These are phyloP conservation scores for Pogonognathellus flavescens DNA, from an alignment of 1,140 invertebrate species.

Conservation along the genomic window DNA sequence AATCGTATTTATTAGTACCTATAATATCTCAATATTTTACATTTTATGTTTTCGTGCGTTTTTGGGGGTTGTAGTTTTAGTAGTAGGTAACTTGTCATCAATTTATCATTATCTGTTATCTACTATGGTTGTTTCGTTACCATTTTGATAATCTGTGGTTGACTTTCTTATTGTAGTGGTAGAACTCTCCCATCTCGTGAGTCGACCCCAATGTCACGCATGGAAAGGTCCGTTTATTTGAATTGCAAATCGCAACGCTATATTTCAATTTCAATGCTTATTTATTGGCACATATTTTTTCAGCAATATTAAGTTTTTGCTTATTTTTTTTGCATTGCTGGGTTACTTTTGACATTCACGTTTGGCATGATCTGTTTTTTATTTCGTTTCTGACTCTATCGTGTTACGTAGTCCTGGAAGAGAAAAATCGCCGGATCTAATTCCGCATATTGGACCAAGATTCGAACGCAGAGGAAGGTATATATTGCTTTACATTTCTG, in stretches of 20 bases:
- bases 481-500: slow-evolving; percentile 64
- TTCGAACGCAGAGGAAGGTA: slow-evolving; percentile 87
- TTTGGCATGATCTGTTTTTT: slow-evolving; percentile 56
- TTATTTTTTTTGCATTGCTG: not conserved
- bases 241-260: slow-evolving; percentile 13
- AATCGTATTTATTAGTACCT: no score
- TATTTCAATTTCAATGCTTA: not conserved
- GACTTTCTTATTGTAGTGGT: slow-evolving; percentile 50
- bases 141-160: slow-evolving; percentile 34
- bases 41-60: not conserved
- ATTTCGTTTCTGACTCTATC: slow-evolving; percentile 61
- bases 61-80: no score
- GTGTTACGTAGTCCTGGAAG: slow-evolving; percentile 80
- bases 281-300: slow-evolving; percentile 15
- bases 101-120: no score
- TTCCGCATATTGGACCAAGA: slow-evolving; percentile 88
- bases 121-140: not conserved
- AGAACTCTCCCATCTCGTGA: slow-evolving; percentile 54
- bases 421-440: slow-evolving; percentile 79
- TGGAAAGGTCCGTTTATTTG: slow-evolving; percentile 55
- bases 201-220: slow-evolving; percentile 61
- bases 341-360: slow-evolving; percentile 30
- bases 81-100: no score
- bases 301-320: not conserved
- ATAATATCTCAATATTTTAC: no score